Evolutionary conservation across 1,140 invertebrate species (phyloP).

Genomic region (Tigriopus japonicus): DNA sequence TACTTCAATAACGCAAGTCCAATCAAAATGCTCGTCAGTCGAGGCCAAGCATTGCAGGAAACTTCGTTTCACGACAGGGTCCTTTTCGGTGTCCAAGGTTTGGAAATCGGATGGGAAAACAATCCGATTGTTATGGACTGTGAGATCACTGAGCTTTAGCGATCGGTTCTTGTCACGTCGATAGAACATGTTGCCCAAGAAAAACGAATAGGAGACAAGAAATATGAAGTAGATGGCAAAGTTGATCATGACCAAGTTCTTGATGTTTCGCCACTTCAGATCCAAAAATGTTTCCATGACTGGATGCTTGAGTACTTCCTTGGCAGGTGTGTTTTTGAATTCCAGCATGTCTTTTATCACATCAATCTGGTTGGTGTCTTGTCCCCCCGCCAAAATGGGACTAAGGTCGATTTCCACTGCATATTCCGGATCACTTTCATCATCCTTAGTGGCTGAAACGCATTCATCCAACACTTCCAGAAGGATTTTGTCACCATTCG

Average conservation of each 20-base stretch:
- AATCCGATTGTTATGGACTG: neutral
- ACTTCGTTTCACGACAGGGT: neutral
- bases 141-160: neutral
- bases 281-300: neutral
- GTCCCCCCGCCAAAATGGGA: neutral
- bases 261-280: slow-evolving; percentile 6
- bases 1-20: neutral
- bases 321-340: neutral
- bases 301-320: neutral
- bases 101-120: neutral
- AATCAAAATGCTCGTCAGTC: neutral
- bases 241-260: slow-evolving; percentile 2
- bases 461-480: neutral
- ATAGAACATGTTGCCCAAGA: slow-evolving; percentile 9
- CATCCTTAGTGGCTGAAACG: neutral
- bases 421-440: neutral
- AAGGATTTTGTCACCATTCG: neutral
- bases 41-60: neutral
- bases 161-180: neutral
- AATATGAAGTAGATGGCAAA: slow-evolving; percentile 9
- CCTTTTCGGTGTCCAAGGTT: neutral
- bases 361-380: neutral
- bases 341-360: neutral
- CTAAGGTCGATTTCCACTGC: neutral
- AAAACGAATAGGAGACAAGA: neutral